Conservation (phyloP, 2,113 vertebrate genomes). For the Struthidea cinerea region DNA sequence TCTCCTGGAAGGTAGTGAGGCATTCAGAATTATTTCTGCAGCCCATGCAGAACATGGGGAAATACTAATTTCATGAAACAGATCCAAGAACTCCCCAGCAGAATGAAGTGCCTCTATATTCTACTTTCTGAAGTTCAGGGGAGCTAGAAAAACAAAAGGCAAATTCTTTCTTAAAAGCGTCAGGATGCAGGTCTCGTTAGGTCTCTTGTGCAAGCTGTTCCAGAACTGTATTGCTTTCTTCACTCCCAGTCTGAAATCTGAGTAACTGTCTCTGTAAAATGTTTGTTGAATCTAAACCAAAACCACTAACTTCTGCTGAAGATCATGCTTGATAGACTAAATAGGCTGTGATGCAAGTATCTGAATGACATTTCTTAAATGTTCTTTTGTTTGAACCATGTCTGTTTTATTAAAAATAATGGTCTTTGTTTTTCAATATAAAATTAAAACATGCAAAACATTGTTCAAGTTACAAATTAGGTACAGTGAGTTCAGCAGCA, state of each 20-base stretch:
- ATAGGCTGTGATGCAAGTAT: neutral
- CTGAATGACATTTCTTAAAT: neutral
- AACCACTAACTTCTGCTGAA: neutral
- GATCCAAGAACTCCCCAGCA: neutral
- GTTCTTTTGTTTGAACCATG: neutral
- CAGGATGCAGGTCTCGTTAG: neutral
- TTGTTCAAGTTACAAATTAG: neutral
- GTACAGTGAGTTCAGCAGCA: neutral
- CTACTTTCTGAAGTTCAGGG: neutral
- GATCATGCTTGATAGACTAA: neutral
- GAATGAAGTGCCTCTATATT: neutral
- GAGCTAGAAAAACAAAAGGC: neutral
- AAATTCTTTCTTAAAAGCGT: neutral
- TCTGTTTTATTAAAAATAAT: neutral
- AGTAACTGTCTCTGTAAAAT: neutral
- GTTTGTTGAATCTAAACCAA: neutral
- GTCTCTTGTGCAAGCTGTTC: neutral
- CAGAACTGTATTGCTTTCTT: neutral
- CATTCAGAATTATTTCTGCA: neutral
- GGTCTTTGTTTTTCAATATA: neutral
- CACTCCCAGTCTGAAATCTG: neutral
- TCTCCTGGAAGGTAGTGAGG: neutral
- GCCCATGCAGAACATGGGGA: rapidly evolving
- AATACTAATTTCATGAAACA: neutral
- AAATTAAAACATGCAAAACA: neutral